phyloP scores from a whole-genome alignment of 2,113 vertebrate species.

The pig (Sus scrofa) region DNA sequence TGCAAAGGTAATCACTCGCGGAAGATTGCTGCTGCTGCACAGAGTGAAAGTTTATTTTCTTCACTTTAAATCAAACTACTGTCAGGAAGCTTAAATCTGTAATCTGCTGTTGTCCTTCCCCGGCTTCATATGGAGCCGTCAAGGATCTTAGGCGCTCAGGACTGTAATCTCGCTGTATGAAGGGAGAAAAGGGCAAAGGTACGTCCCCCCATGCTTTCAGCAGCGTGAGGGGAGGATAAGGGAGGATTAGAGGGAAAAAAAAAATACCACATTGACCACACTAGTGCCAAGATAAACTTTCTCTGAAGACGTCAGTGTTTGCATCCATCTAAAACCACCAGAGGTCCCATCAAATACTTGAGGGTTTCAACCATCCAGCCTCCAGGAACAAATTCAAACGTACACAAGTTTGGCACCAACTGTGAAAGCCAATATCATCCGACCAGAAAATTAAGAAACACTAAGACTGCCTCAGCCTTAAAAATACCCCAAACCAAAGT shows the following conservation, averaged over 20 bases:
- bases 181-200: background rate
- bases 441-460: constrained; percentile 38
- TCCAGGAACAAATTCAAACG: background rate
- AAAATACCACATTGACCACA: background rate
- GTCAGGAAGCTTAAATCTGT: background rate
- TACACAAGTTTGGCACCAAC: background rate
- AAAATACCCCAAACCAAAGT: constrained; percentile 58
- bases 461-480: constrained; percentile 16
- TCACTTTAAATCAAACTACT: constrained; percentile 35
- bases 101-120: background rate
- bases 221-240: background rate
- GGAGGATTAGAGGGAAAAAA: background rate
- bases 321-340: constrained; percentile 48
- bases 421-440: background rate
- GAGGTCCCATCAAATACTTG: background rate
- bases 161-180: background rate
- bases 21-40: background rate
- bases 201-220: background rate
- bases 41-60: background rate
- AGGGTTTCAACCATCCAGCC: background rate
- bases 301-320: constrained; percentile 1
- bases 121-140: background rate
- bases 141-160: background rate
- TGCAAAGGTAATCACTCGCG: background rate
- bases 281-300: constrained; percentile 5